These are phyloP conservation scores for Silurus asotus DNA, from an alignment of 2,113 vertebrate genomes.

Conservation along the genomic window DNA sequence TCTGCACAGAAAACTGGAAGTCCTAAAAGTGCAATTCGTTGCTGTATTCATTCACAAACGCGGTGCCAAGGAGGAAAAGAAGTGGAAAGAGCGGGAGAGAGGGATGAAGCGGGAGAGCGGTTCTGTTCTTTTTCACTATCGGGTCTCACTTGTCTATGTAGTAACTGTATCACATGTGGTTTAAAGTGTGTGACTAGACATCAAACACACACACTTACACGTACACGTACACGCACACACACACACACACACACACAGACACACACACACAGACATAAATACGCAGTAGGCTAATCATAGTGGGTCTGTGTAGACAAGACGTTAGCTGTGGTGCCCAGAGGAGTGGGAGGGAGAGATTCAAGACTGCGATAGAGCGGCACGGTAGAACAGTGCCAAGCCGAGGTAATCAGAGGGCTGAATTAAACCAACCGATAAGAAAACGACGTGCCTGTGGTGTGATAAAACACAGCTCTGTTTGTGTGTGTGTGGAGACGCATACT, in stretches of 20 bases:
- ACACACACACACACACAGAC: background rate
- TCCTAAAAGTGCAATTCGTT: background rate
- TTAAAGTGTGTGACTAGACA: constrained; percentile 20
- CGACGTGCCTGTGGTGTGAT: constrained; percentile 32
- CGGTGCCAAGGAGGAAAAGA: too few relatives aligned
- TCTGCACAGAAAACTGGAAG: constrained; percentile 43
- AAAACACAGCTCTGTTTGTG: constrained; percentile 28
- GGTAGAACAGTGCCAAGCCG: constrained; percentile 23
- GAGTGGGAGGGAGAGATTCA: constrained; percentile 29
- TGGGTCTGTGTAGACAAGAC: background rate
- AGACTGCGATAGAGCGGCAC: constrained; percentile 27
- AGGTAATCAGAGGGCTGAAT: constrained; percentile 50
- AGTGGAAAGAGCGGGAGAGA: background rate
- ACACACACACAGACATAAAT: constrained; percentile 21
- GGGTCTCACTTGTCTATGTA: background rate
- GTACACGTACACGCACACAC: background rate
- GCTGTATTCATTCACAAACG: background rate
- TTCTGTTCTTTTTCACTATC: constrained; percentile 12
- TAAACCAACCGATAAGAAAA: constrained; percentile 52
- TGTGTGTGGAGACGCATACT: background rate
- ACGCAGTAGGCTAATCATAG: constrained; percentile 12
- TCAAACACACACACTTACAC: constrained; percentile 3
- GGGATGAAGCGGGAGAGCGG: background rate
- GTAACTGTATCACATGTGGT: background rate
- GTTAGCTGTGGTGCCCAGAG: background rate